A percentile compares a stretch with the other conserved stretches of the same genome.
Conservation (phyloP, 2,888 invertebrate genomes). For the Ormyrus pomaceus region DNA sequence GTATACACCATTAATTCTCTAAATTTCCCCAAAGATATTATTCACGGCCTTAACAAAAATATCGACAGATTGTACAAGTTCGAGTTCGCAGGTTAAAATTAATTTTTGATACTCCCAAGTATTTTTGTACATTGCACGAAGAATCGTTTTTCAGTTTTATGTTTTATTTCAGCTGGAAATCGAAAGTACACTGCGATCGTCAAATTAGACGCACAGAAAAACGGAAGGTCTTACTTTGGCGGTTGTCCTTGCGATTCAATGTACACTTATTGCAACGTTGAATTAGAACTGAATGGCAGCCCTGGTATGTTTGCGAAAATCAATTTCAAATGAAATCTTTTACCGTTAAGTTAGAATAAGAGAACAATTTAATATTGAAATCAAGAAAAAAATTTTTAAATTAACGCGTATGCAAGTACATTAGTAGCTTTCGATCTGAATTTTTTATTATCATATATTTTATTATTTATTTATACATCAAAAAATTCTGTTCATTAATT, state of each 20-base stretch:
- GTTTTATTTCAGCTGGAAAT: slow-evolving; percentile 59
- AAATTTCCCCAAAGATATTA: slow-evolving; percentile 77
- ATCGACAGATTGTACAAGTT: not conserved
- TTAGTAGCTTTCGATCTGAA: too few relatives aligned
- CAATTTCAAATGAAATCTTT: too few relatives aligned
- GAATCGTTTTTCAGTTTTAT: not conserved
- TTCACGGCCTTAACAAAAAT: slow-evolving; percentile 63
- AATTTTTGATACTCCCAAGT: too few relatives aligned
- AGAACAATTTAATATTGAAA: too few relatives aligned
- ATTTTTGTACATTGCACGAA: too few relatives aligned
- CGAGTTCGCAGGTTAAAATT: slow-evolving; percentile 38
- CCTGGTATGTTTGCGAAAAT: slow-evolving; percentile 55
- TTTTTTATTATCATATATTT: too few relatives aligned
- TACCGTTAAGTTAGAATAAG: too few relatives aligned
- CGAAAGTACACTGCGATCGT: slow-evolving; percentile 61
- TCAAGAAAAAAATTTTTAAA: too few relatives aligned
- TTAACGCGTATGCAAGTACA: too few relatives aligned
- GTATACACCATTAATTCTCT: slow-evolving; percentile 72
- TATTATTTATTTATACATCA: too few relatives aligned
- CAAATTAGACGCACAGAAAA: slow-evolving; percentile 49
- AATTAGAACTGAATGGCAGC: slow-evolving; percentile 58
- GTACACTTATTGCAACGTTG: slow-evolving; percentile 59
- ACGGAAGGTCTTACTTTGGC: slow-evolving; percentile 57
- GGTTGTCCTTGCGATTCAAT: slow-evolving; percentile 68
- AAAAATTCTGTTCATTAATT: too few relatives aligned